A percentile compares a stretch with the other conserved stretches of the same genome.
Conservation (phyloP, 2,113 vertebrate genomes). For the Lepus timidus region DNA sequence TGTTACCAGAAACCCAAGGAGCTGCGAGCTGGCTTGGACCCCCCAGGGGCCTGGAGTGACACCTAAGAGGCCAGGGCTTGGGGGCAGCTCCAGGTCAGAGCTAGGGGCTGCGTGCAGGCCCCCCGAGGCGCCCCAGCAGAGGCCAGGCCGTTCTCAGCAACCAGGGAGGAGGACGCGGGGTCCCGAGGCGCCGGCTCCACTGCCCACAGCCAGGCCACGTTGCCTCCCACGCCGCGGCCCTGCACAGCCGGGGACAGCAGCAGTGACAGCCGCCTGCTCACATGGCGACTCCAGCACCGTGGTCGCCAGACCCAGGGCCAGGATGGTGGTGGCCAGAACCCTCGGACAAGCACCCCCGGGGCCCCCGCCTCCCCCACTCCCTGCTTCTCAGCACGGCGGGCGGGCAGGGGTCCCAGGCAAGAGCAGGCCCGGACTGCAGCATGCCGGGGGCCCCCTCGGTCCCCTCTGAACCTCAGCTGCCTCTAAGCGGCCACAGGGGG, state of each 20-base stretch:
- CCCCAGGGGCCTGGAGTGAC: background rate
- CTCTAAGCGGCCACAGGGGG: too few relatives aligned
- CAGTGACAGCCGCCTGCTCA: too few relatives aligned
- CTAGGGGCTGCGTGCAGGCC: background rate
- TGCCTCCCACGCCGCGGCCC: background rate
- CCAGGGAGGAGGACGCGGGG: accelerated
- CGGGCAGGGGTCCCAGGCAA: background rate
- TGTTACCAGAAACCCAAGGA: too few relatives aligned
- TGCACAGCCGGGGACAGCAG: background rate
- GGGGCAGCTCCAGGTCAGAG: background rate
- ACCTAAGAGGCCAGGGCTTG: background rate
- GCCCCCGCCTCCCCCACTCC: background rate
- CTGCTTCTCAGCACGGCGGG: background rate
- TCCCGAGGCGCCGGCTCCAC: background rate
- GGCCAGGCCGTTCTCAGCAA: accelerated
- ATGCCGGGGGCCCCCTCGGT: background rate
- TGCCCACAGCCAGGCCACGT: accelerated
- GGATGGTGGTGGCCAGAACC: background rate
- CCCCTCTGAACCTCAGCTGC: too few relatives aligned
- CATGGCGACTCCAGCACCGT: accelerated
- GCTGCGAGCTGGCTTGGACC: background rate
- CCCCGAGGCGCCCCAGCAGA: background rate
- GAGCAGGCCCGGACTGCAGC: background rate
- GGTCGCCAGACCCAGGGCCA: too few relatives aligned
- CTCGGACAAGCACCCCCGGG: accelerated